Percentiles rank a stretch among this genome's conserved stretches.
These are phyloP conservation scores for Saccostrea echinata DNA, from an alignment of 1,140 invertebrate species.

Conservation along the genomic window DNA sequence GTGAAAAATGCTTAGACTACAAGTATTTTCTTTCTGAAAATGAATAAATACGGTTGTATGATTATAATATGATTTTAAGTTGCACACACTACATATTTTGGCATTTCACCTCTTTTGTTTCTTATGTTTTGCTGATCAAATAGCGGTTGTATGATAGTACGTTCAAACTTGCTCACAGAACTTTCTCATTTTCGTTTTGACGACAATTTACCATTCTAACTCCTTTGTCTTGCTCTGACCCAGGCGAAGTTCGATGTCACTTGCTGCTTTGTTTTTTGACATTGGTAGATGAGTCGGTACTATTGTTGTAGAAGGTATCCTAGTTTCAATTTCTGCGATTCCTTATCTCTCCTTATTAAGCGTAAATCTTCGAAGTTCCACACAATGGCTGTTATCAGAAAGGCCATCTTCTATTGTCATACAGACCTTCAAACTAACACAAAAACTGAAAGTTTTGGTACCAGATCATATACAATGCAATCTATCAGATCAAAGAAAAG, in stretches of 20 bases:
- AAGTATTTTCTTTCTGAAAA: no score
- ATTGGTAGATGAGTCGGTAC: background rate
- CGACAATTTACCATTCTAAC: background rate
- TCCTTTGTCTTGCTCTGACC: background rate
- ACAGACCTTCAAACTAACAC: background rate
- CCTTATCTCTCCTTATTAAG: slow-evolving; percentile 4
- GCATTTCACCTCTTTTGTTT: background rate
- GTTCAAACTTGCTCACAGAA: background rate
- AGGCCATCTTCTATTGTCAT: slow-evolving; percentile 22
- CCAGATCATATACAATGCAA: background rate
- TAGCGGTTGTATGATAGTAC: background rate
- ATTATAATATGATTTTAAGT: no score
- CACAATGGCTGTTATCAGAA: slow-evolving; percentile 16
- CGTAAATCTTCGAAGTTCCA: background rate
- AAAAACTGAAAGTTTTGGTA: background rate
- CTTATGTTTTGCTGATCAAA: background rate
- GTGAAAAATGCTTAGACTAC: no score
- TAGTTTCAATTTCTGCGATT: slow-evolving; percentile 23
- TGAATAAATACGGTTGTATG: no score
- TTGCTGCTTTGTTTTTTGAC: background rate
- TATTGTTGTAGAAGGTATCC: background rate
- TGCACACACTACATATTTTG: no score
- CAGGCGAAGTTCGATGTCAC: background rate
- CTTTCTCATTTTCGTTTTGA: background rate
- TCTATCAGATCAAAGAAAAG: slow-evolving; percentile 2